These are phyloP conservation scores for Eubasilissa regina DNA, from an alignment of 1,140 invertebrate genomes.

Conservation along the genomic window DNA sequence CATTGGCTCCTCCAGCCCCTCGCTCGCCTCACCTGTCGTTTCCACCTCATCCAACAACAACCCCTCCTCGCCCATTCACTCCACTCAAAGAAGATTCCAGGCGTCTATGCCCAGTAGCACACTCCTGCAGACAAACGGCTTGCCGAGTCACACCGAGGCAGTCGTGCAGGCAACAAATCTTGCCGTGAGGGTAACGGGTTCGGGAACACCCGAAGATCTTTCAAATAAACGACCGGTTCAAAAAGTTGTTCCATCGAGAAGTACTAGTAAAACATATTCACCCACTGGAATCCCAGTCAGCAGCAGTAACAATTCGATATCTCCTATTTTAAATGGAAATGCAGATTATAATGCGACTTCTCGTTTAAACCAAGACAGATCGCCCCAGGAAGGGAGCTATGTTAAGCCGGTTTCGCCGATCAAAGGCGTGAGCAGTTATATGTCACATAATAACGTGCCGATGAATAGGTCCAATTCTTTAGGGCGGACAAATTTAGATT, in stretches of 20 bases:
- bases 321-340: conserved; percentile 52
- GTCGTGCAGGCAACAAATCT: too few species aligned
- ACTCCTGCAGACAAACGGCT: conserved; percentile 52
- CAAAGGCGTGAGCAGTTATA: conserved; percentile 73
- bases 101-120: conserved; percentile 66
- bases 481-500: conserved; percentile 63
- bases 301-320: conserved; percentile 52
- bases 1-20: conserved; percentile 66
- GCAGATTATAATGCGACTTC: conserved; percentile 37
- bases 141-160: conserved; percentile 57
- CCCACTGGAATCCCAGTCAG: conserved; percentile 63
- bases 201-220: conserved; percentile 3
- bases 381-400: conserved; percentile 73
- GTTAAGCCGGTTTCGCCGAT: conserved; percentile 82
- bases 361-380: conserved; percentile 34
- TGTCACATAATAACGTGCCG: conserved; percentile 72
- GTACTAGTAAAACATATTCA: conserved; percentile 68
- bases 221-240: conserved; percentile 71
- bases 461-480: conserved; percentile 66
- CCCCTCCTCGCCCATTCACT: conserved; percentile 6
- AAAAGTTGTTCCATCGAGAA: conserved; percentile 75
- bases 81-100: conserved; percentile 26
- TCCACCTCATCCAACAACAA: conserved; percentile 19
- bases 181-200: conserved; percentile 49
- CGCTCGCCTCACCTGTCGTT: conserved; percentile 57